Evolutionary conservation across 2,888 invertebrate species (phyloP).

Genomic region (Rutpela maculata): DNA sequence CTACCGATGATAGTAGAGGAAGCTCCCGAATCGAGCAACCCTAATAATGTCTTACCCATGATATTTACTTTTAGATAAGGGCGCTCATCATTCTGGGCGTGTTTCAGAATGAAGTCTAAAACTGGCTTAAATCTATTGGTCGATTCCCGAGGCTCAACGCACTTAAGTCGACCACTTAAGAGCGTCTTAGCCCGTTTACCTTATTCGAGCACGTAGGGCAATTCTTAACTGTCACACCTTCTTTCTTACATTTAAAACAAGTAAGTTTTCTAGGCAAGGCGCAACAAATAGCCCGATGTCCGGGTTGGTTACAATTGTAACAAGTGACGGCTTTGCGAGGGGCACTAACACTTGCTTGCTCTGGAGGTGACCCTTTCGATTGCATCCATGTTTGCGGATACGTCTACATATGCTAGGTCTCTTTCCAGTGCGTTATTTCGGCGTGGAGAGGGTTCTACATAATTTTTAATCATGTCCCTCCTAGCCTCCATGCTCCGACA

Average conservation of each 20-base stretch:
- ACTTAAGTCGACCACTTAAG: background rate
- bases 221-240: conserved; percentile 14
- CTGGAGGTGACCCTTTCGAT: background rate
- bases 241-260: conserved; percentile 7
- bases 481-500: no score
- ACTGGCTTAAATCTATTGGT: background rate
- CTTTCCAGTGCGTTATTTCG: background rate
- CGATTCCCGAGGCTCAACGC: background rate
- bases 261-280: background rate
- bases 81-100: no score
- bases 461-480: no score
- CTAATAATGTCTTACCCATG: background rate
- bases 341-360: no score
- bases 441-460: background rate
- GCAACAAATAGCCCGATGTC: conserved; percentile 8
- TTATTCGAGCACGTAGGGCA: conserved; percentile 1
- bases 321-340: no score
- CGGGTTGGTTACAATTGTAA: no score
- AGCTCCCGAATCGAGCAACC: background rate
- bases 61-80: background rate
- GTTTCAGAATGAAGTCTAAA: conserved; percentile 7
- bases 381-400: background rate
- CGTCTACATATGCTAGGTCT: background rate
- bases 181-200: conserved; percentile 9
- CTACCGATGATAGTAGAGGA: background rate